These are phyloP conservation scores for Ptilonorhynchus violaceus DNA, from an alignment of 2,113 vertebrate species.

Conservation along the genomic window DNA sequence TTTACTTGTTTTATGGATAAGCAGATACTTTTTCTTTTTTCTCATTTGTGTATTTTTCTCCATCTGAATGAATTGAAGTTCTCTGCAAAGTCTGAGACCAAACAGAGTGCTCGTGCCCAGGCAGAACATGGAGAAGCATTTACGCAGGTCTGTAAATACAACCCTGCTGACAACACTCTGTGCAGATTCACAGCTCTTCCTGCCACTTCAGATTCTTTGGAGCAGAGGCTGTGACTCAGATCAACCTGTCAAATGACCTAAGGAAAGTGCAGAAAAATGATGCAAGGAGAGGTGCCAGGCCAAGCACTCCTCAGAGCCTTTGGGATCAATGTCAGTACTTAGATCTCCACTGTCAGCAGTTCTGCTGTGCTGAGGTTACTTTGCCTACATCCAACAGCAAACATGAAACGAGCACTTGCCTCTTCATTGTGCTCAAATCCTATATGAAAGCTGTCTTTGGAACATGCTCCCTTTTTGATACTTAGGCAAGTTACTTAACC, in stretches of 20 bases:
- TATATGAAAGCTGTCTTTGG: background rate
- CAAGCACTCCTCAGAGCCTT: background rate
- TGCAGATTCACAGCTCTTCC: background rate
- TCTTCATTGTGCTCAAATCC: background rate
- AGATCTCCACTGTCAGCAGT: background rate
- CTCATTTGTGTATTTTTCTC: background rate
- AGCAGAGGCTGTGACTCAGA: background rate
- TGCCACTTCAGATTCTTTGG: background rate
- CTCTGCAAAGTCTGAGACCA: background rate
- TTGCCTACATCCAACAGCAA: background rate
- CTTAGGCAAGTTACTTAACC: background rate
- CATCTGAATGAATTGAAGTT: background rate
- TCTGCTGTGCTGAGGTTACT: background rate
- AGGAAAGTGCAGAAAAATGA: background rate
- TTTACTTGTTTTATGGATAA: background rate
- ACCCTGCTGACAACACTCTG: background rate
- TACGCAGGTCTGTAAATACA: background rate
- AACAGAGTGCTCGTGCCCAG: background rate
- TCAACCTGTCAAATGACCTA: background rate
- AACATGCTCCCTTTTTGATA: background rate
- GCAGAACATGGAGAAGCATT: background rate
- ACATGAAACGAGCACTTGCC: background rate
- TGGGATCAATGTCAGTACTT: background rate
- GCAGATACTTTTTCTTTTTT: background rate
- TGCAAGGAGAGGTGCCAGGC: background rate